A percentile compares a stretch with the other conserved stretches of the same genome.
Evolutionary conservation across 2,113 vertebrate genomes (phyloP).

Genomic region (Leucoraja erinaceus): DNA sequence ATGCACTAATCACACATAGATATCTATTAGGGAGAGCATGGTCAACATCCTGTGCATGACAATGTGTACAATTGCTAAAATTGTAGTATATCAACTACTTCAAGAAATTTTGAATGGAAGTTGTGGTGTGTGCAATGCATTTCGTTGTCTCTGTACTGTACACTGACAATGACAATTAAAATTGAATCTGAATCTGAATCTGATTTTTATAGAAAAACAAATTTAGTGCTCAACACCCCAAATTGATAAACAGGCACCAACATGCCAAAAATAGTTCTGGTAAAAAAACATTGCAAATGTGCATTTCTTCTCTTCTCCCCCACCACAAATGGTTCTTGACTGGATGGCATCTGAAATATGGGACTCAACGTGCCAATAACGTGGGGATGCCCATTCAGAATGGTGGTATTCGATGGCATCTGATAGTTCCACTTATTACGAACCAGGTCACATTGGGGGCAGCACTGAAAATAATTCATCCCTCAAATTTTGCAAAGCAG

Average conservation of each 20-base stretch:
- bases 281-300: too few relatives aligned
- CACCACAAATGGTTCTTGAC: neutral
- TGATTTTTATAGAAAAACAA: neutral
- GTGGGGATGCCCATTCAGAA: neutral
- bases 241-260: too few relatives aligned
- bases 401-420: neutral
- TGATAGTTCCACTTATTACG: neutral
- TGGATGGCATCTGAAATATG: neutral
- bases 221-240: neutral
- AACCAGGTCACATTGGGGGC: neutral
- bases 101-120: neutral
- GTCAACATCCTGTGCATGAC: neutral
- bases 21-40: neutral
- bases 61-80: neutral
- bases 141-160: too few relatives aligned
- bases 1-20: neutral
- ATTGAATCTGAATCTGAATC: too few relatives aligned
- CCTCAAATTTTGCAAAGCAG: neutral
- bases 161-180: too few relatives aligned
- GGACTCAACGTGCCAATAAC: neutral
- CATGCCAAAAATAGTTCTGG: too few relatives aligned
- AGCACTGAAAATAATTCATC: neutral
- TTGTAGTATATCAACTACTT: neutral
- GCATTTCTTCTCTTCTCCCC: too few relatives aligned
- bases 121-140: neutral